These are phyloP conservation scores for Drosophila sechellia DNA, from an alignment of 1,140 invertebrate genomes.

Conservation along the genomic window DNA sequence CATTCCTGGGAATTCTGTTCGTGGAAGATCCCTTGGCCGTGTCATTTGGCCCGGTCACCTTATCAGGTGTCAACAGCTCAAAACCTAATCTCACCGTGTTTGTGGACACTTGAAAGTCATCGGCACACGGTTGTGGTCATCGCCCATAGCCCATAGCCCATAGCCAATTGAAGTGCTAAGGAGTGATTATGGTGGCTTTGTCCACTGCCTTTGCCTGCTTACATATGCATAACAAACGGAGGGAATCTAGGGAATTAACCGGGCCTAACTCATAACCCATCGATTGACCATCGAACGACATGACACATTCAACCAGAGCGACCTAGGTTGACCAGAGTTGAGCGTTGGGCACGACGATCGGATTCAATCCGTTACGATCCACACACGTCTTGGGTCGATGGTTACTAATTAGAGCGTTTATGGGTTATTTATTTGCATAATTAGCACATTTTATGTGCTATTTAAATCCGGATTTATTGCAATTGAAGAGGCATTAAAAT, in stretches of 20 bases:
- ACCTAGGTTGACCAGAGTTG: neutral
- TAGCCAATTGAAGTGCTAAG: conserved; percentile 40
- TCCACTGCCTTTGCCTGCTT: conserved; percentile 12
- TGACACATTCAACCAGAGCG: neutral
- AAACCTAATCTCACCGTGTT: conserved; percentile 39
- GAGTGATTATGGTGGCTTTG: conserved; percentile 44
- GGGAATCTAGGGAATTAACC: conserved; percentile 13
- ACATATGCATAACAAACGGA: conserved; percentile 17
- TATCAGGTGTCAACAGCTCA: conserved; percentile 37
- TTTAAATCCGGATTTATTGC: conserved; percentile 78
- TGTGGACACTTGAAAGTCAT: conserved; percentile 38
- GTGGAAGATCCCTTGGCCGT: conserved; percentile 6
- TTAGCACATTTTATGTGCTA: conserved; percentile 74
- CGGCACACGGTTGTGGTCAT: conserved; percentile 17
- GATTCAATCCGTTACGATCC: conserved; percentile 24
- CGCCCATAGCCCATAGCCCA: conserved; percentile 9
- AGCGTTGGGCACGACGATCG: neutral
- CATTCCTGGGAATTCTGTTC: neutral
- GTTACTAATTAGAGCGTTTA: conserved; percentile 75
- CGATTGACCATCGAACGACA: neutral
- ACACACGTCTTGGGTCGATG: conserved; percentile 66
- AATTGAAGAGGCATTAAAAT: conserved; percentile 66
- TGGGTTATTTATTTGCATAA: conserved; percentile 73
- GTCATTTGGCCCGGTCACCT: conserved; percentile 15
- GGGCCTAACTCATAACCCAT: neutral